Base-by-base conservation (phyloP, 1,140 invertebrate species). In the Brachionus koreanus region DNA sequence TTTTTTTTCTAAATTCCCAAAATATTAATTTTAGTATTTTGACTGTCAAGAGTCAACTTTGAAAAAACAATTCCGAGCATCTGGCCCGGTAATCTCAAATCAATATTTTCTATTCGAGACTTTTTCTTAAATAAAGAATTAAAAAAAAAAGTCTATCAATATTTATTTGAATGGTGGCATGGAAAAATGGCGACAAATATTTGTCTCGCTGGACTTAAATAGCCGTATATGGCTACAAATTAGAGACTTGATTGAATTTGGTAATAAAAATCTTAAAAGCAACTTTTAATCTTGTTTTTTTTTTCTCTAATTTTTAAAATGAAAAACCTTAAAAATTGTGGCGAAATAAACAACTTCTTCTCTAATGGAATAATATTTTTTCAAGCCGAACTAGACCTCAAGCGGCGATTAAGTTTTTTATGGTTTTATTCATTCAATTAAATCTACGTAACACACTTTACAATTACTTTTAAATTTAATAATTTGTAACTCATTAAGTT, bases 351-450 rank as follows among this genome's bases (percentile, higher is more conserved):
- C 49, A 57, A 57, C 49, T 57, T 57, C 46, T 52, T 52, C 49
- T 57, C 49, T 57, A 57, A 57, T 57, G 49, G 49, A 57, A 57
- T 57, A 57, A 57, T 57, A 57, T 65, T 65, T 65, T 65, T 46
- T 65, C n/a, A 29, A 33, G 25, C 29, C 25, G 63, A 65, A 33
- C n/a, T 12, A 65, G 63, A 65, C 33, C 33, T 33, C 63, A 65
- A 65, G 63, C 63, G 10, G 63, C 63, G 63, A 65, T 65, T 65
- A 65, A 65, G 33, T 12, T 65, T 65, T 65, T 65, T 65, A 57
- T 57, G 49, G 49, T 57, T 57, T 57, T 29, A 29, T 57, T 57
- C 49, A 57, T 57, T 57, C 49, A 57, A 57, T 57, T 57, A 57
- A 57, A 57, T 19, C 49, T 57, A 25, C 33, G 63, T 65, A 65